A percentile compares a stretch with the other conserved stretches of the same genome.
Conservation (phyloP, 2,113 vertebrate genomes). For the Thalassoma bifasciatum region DNA sequence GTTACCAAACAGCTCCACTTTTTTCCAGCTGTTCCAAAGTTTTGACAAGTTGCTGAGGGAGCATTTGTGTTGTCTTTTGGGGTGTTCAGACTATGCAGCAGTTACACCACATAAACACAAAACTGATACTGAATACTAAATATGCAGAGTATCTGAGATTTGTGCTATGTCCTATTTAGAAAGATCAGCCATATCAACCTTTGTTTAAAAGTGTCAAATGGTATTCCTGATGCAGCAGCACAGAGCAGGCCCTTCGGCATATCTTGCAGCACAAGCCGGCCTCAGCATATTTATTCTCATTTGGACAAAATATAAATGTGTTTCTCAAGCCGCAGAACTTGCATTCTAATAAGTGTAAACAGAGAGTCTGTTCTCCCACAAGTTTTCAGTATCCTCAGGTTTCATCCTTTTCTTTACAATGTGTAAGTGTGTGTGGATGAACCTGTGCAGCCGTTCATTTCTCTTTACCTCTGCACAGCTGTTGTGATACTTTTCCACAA, state of each 20-base stretch:
- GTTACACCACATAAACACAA: neutral
- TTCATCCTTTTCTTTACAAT: neutral
- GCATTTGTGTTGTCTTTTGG: neutral
- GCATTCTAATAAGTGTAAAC: neutral
- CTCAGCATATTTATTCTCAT: conserved; percentile 3
- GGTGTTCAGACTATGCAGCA: neutral
- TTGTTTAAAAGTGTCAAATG: neutral
- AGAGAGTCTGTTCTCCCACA: neutral
- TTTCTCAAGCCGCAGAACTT: neutral
- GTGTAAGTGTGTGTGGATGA: neutral
- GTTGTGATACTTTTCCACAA: neutral
- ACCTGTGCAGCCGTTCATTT: neutral
- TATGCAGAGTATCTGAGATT: neutral
- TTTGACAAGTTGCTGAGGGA: too few relatives aligned
- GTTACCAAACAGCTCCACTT: too few relatives aligned
- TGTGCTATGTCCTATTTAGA: neutral
- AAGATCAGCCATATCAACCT: neutral
- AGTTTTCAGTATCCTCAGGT: neutral
- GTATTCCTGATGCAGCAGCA: neutral
- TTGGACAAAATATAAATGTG: neutral
- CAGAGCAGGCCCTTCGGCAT: neutral
- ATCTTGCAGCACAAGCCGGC: neutral
- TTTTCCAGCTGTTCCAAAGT: too few relatives aligned
- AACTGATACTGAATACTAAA: neutral
- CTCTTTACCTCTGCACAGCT: neutral